These are phyloP conservation scores for Portunus trituberculatus DNA, from an alignment of 1,140 invertebrate genomes.

Conservation along the genomic window DNA sequence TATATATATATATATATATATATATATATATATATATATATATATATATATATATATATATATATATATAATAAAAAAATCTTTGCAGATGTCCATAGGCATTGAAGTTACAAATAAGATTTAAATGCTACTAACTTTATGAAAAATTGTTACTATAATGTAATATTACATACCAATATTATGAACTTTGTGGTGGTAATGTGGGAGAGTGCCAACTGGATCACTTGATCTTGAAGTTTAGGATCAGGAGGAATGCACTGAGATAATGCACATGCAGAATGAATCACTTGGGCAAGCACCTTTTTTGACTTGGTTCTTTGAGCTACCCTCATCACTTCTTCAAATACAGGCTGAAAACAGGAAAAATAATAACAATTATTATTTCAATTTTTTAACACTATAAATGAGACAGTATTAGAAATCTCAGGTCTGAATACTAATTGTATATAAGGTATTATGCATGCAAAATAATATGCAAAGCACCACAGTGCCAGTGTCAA, in stretches of 20 bases:
- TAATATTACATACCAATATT: slow-evolving; percentile 45
- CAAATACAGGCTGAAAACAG: slow-evolving; percentile 83
- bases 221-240: slow-evolving; percentile 79
- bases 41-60: no score
- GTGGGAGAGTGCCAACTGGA: slow-evolving; percentile 78
- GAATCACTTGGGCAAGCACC: slow-evolving; percentile 88
- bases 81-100: no score
- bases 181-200: slow-evolving; percentile 55
- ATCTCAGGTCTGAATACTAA: neutral
- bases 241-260: slow-evolving; percentile 78
- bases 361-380: neutral
- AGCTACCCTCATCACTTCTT: slow-evolving; percentile 88
- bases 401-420: neutral
- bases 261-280: slow-evolving; percentile 80
- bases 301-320: slow-evolving; percentile 91
- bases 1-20: no score
- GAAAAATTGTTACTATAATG: neutral
- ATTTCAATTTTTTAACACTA: no score
- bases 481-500: no score
- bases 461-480: no score
- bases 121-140: no score
- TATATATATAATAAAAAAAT: no score
- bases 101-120: no score
- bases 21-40: no score
- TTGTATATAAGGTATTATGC: neutral